Conservation (phyloP, 2,113 vertebrate genomes). For the Larimichthys crocea region DNA sequence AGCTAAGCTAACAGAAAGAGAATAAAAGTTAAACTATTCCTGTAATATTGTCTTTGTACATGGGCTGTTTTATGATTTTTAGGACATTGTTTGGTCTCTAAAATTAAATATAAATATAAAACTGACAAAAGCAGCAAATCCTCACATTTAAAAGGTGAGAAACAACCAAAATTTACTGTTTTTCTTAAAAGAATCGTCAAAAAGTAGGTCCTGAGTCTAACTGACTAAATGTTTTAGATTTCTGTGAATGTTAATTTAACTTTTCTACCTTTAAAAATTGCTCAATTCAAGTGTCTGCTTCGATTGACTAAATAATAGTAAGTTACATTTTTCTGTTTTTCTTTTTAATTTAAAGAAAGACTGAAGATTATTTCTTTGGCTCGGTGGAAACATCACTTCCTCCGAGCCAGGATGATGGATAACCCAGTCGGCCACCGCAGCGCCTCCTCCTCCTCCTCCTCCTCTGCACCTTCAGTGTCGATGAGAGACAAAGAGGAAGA, state of each 20-base stretch:
- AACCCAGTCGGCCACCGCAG: slow-evolving; percentile 37
- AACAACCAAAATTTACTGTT: background rate
- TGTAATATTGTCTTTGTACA: background rate
- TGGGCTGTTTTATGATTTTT: background rate
- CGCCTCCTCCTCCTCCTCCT: slow-evolving; percentile 34
- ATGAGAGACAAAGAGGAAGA: slow-evolving; percentile 37
- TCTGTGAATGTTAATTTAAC: background rate
- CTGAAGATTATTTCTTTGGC: background rate
- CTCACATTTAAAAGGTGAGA: background rate
- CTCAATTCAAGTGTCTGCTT: background rate
- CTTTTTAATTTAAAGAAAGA: background rate
- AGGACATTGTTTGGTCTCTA: background rate
- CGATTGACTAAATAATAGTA: background rate
- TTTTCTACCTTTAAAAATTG: background rate
- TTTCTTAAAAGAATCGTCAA: background rate
- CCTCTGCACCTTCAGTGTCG: slow-evolving; percentile 30
- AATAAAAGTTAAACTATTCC: background rate
- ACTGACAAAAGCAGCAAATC: background rate
- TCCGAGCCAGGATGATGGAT: slow-evolving; percentile 53
- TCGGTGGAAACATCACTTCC: slow-evolving; percentile 30
- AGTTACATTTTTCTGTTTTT: background rate
- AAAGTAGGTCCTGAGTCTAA: background rate
- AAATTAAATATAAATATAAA: background rate
- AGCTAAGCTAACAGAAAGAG: no score
- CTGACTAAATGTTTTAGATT: background rate